Evolutionary conservation across 2,888 invertebrate genomes (phyloP).

Genomic region (Ichneumoninae sp.): DNA sequence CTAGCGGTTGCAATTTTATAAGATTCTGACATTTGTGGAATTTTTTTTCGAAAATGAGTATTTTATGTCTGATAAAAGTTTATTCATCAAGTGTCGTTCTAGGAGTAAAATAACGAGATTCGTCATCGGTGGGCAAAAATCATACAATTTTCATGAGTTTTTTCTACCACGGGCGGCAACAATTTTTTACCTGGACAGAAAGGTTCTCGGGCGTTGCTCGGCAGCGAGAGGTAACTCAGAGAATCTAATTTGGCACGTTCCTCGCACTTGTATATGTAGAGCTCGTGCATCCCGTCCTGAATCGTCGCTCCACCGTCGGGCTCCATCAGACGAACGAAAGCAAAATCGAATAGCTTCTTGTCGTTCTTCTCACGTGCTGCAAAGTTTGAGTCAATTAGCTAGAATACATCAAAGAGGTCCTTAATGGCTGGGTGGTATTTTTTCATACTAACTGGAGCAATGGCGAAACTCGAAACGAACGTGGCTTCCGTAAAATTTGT

Average conservation of each 20-base stretch:
- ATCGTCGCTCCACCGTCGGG: conserved; percentile 93
- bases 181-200: conserved; percentile 75
- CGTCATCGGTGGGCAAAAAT: too few species aligned
- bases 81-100: too few species aligned
- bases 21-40: too few species aligned
- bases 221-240: conserved; percentile 85
- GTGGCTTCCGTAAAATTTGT: conserved; percentile 96
- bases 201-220: conserved; percentile 82
- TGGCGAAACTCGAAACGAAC: conserved; percentile 96
- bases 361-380: conserved; percentile 95
- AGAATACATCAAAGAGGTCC: background rate
- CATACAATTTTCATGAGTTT: background rate
- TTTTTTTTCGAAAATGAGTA: too few species aligned
- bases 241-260: conserved; percentile 90
- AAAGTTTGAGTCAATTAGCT: conserved; percentile 74
- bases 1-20: too few species aligned
- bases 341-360: conserved; percentile 95
- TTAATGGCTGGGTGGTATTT: background rate
- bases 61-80: too few species aligned
- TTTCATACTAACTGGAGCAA: conserved; percentile 92
- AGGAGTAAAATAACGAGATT: too few species aligned
- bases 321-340: conserved; percentile 96
- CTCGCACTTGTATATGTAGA: conserved; percentile 97
- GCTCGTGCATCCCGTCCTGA: conserved; percentile 93
- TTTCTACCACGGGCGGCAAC: too few species aligned